Conservation (phyloP, 2,113 vertebrate genomes). For the Leucosticte australis region DNA sequence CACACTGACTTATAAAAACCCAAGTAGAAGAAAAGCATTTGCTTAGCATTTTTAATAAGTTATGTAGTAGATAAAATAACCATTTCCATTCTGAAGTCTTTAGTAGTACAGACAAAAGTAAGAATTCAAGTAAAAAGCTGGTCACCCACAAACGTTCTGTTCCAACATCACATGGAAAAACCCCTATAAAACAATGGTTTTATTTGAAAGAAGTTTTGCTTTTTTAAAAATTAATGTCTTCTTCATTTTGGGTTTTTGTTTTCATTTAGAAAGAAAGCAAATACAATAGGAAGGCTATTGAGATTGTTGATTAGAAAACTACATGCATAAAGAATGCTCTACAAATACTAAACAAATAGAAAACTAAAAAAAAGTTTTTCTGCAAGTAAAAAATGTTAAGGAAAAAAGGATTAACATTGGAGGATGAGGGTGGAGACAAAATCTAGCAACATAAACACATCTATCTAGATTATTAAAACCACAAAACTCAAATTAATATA, state of each 20-base stretch:
- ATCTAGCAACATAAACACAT: conserved; percentile 27
- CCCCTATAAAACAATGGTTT: background rate
- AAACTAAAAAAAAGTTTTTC: conserved; percentile 40
- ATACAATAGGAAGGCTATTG: conserved; percentile 18
- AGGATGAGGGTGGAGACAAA: background rate
- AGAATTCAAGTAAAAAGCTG: background rate
- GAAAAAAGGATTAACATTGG: background rate
- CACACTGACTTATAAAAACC: background rate
- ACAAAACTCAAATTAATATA: conserved; percentile 56
- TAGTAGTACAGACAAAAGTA: background rate
- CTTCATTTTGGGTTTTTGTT: conserved; percentile 76
- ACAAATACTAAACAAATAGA: conserved; percentile 32
- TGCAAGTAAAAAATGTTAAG: conserved; percentile 14
- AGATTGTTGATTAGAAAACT: conserved; percentile 46
- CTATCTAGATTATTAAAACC: conserved; percentile 37
- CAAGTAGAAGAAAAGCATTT: conserved; percentile 47
- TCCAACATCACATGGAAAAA: background rate
- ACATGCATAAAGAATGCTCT: conserved; percentile 51
- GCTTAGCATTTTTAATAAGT: background rate
- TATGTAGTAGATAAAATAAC: background rate
- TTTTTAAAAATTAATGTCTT: background rate
- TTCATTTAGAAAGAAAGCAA: conserved; percentile 30
- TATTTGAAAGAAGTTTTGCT: background rate
- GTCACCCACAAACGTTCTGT: background rate
- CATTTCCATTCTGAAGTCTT: background rate